Evolutionary conservation across 1,140 invertebrate species (phyloP).

Genomic region (Zaprionus capensis): DNA sequence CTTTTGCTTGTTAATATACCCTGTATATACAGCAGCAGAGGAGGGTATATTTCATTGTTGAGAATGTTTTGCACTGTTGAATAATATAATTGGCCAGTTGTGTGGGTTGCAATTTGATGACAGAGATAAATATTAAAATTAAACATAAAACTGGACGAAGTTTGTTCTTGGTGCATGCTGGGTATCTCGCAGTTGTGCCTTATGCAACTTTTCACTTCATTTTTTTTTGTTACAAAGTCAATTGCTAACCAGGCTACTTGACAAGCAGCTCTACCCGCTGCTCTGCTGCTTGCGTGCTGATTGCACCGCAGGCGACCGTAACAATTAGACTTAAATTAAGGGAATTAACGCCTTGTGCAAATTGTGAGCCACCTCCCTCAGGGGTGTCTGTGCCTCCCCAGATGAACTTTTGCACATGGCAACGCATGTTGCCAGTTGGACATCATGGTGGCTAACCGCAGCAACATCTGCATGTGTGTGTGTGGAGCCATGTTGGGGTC

Average conservation of each 20-base stretch:
- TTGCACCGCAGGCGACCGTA: conserved; percentile 77
- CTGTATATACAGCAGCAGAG: background rate
- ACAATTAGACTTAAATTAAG: conserved; percentile 79
- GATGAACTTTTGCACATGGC: conserved; percentile 19
- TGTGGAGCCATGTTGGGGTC: conserved; percentile 19
- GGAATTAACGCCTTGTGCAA: conserved; percentile 73
- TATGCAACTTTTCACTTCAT: conserved; percentile 4
- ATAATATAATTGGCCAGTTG: background rate
- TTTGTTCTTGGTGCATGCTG: background rate
- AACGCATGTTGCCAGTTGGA: conserved; percentile 21
- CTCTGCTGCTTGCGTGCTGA: conserved; percentile 47
- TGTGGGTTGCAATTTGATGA: background rate
- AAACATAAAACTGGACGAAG: too few species aligned
- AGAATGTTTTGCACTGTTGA: background rate
- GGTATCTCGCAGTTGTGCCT: background rate
- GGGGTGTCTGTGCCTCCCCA: background rate
- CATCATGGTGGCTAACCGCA: conserved; percentile 31
- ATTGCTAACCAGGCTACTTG: conserved; percentile 34
- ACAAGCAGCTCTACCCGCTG: conserved; percentile 9
- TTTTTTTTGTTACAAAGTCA: conserved; percentile 32
- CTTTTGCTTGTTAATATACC: conserved; percentile 2
- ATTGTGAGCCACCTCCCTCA: conserved; percentile 39
- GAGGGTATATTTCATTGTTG: background rate
- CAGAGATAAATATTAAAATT: too few species aligned
- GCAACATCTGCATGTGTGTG: conserved; percentile 5